Base-by-base conservation (phyloP, 2,888 invertebrate species). In the Camponotus fellah region DNA sequence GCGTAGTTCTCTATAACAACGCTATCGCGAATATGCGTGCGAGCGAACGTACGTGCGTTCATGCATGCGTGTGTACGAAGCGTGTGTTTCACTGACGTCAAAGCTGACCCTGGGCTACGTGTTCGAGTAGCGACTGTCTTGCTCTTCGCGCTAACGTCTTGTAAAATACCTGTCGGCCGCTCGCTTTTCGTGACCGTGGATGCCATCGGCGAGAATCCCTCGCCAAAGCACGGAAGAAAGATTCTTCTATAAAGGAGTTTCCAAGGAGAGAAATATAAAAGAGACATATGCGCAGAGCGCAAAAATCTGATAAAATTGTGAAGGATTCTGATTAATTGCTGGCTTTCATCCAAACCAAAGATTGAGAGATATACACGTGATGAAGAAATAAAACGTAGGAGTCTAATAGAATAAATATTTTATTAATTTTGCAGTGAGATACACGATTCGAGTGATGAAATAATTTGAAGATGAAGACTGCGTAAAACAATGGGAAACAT, bases 71-170 rank as follows among this genome's bases (percentile, higher is more conserved):
- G 53, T 69, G 58, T 71, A 66, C 64, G 64, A 62, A 83, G 84
- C 85, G 85, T 87, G 86, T 81, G 85, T 83, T 87, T 80, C 74
- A 86, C 85, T 94, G 94, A 94, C 94, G 94, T 94, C 94, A 94
- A 94, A 92, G 92, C 91, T 93, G 94, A 94, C 94, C 94, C 94
- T 94, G 94, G 92, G 89, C 88, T 87, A 89, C 89, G 87, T 89
- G 90, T 89, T 91, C 71, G 12, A 72, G 75, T 90, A 87, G 89
- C 84, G 88, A 87, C 84, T 83, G 86, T 43, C 76, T 82, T 81
- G 60, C 37, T 69, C 68, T 71, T 90, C 89, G 84, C 82, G 86
- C 86, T 87, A 86, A 83, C 82, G 85, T 69, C 83, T 82, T 85
- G 87, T 71, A 85, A 88, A 87, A 88, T 81, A 72, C 86, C 76